Evolutionary conservation across 2,797 vertebrate species (phyloP).

Genomic region (Cyclura pinguis): DNA sequence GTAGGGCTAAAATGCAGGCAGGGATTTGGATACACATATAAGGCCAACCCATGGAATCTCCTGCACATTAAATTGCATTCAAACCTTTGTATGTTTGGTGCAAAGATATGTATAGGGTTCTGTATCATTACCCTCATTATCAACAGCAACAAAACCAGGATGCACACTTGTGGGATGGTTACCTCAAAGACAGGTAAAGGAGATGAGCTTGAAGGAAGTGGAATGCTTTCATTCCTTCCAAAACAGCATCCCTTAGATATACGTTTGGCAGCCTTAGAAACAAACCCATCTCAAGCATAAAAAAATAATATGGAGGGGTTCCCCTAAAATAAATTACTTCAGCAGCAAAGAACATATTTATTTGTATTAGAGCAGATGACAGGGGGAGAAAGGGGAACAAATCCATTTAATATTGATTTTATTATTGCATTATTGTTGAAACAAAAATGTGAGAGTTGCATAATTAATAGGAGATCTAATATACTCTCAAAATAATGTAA

Average conservation of each 20-base stretch:
- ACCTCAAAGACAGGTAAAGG: neutral
- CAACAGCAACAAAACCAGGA: neutral
- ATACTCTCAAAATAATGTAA: neutral
- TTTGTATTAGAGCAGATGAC: neutral
- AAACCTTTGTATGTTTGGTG: too few relatives aligned
- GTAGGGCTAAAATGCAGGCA: too few relatives aligned
- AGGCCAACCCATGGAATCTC: too few relatives aligned
- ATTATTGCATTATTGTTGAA: conserved; percentile 2
- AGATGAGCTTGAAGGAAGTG: neutral
- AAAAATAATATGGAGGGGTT: neutral
- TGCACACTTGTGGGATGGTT: too few relatives aligned
- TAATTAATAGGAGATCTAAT: neutral
- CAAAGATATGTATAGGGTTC: too few relatives aligned
- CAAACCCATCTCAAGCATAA: too few relatives aligned
- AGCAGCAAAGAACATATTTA: neutral
- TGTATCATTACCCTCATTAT: too few relatives aligned
- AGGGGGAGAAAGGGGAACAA: neutral
- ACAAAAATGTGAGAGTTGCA: neutral
- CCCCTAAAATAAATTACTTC: neutral
- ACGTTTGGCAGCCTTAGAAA: neutral
- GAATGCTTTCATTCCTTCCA: neutral
- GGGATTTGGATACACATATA: too few relatives aligned
- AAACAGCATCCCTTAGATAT: too few relatives aligned
- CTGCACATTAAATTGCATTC: too few relatives aligned
- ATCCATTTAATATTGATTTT: conserved; percentile 15